phyloP scores from a whole-genome alignment of 2,113 vertebrate species.

The Tringa solitaria region DNA sequence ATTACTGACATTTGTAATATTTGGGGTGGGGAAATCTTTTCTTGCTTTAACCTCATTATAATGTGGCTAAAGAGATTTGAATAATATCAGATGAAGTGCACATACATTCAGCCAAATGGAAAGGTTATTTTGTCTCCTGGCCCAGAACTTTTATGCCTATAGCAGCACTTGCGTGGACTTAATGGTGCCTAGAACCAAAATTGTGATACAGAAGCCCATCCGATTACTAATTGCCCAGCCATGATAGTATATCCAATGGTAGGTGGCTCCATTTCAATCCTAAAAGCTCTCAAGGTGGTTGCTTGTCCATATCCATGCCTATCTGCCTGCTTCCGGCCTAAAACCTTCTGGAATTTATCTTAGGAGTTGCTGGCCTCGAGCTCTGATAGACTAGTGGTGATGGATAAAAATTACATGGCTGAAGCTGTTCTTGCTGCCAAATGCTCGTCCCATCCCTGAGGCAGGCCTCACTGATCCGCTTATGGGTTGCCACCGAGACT shows the following conservation, averaged over 20 bases:
- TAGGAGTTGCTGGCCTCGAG: neutral
- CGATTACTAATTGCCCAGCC: neutral
- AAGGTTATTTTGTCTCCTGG: slow-evolving; percentile 31
- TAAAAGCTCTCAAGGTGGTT: neutral
- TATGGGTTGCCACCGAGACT: neutral
- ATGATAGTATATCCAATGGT: fast-evolving
- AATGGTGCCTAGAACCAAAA: neutral
- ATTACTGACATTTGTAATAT: slow-evolving; percentile 65
- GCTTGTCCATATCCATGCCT: neutral
- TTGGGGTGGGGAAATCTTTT: slow-evolving; percentile 46
- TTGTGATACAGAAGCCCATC: neutral
- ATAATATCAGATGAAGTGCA: slow-evolving; percentile 37
- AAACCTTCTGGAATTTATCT: neutral
- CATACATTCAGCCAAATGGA: neutral
- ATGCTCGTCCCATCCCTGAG: neutral
- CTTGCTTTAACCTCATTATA: slow-evolving; percentile 51
- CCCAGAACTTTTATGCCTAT: neutral
- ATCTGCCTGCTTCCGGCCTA: neutral
- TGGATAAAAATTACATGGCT: neutral
- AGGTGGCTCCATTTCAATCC: neutral
- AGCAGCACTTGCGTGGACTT: neutral
- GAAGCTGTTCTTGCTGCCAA: neutral
- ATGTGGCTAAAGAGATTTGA: slow-evolving; percentile 26
- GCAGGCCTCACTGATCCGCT: neutral
- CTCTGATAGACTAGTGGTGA: neutral